Conservation (phyloP, 2,113 vertebrate genomes). For the Tachysurus fulvidraco region DNA sequence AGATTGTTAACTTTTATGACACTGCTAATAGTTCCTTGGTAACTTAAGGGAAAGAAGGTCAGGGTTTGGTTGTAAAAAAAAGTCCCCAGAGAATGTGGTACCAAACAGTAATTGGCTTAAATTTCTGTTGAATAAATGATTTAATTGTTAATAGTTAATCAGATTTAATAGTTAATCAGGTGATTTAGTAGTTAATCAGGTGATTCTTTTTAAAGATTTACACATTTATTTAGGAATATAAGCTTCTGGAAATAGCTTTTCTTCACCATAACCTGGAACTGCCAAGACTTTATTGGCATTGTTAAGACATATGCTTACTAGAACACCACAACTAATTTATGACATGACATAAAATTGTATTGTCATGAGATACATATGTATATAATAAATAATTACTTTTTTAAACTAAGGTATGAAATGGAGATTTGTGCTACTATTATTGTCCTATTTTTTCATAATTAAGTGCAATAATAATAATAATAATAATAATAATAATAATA, state of each 20-base stretch:
- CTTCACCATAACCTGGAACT: neutral
- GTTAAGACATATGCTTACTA: neutral
- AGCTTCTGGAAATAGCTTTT: neutral
- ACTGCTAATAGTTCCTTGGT: neutral
- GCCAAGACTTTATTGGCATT: slow-evolving; percentile 2
- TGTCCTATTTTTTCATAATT: neutral
- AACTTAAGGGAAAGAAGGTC: neutral
- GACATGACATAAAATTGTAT: neutral
- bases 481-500: too few species aligned
- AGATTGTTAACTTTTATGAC: slow-evolving; percentile 16
- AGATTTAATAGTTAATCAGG: neutral
- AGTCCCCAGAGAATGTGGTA: neutral
- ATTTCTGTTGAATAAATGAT: slow-evolving; percentile 8
- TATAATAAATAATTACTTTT: neutral
- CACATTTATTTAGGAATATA: neutral
- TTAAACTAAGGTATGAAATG: neutral
- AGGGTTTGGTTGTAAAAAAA: neutral
- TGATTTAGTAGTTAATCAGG: neutral
- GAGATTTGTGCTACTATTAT: neutral
- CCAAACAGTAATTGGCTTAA: neutral
- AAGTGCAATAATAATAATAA: neutral
- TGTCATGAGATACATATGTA: neutral
- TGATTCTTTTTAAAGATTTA: neutral
- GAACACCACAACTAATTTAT: neutral
- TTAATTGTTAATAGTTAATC: neutral